Evolutionary conservation across 2,888 invertebrate genomes (phyloP), one percentile per base, ranked within the genome.

Genomic region (Nezara viridula): DNA sequence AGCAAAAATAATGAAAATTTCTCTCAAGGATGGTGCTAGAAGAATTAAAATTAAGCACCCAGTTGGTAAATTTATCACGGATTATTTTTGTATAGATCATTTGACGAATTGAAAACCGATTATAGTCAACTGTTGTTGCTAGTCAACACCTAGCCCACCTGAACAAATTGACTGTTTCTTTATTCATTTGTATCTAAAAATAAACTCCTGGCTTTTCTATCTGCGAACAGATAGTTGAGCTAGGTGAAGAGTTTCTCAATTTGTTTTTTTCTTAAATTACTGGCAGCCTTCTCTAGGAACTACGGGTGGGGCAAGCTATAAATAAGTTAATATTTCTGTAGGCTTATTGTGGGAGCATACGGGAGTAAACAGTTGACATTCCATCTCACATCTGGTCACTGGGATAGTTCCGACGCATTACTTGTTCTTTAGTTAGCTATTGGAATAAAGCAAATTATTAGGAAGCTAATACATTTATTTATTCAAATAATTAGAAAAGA

Each of bases 291-390:
- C 16, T 66, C 27, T 32, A 66, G 32, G 66, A 66, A 66, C 27
- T 27, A n/a, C 14, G 66, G 66, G 66, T 66, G 66, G 66, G 66
- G 66, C 16, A 16, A 32, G 14, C 66, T 66, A 66, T 66, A 66
- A 66, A 66, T 66, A 66, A 66, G 32, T 66, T 32, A 66, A 66
- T 66, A 66, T 66, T 66, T 66, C 32, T 66, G 66, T 66, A 66
- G 27, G 66, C 66, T 66, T 32, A 32, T 66, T 5, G 6, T 66
- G 32, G 66, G 66, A 66, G 27, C 32, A 16, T 32, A 32, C 32
- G n/a, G 5, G 16, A 66, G 55, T 4, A 66, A 27, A 27, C 66
- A 32, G 12, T 66, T 32, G 66, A 66, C 66, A 16, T 66, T 55
- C n/a, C 32, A 27, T 66, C 14, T 32, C 14, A 32, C 32, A 27